Evolutionary conservation across 2,888 invertebrate genomes (phyloP).

Genomic region (Lasioglossum leucozonium): DNA sequence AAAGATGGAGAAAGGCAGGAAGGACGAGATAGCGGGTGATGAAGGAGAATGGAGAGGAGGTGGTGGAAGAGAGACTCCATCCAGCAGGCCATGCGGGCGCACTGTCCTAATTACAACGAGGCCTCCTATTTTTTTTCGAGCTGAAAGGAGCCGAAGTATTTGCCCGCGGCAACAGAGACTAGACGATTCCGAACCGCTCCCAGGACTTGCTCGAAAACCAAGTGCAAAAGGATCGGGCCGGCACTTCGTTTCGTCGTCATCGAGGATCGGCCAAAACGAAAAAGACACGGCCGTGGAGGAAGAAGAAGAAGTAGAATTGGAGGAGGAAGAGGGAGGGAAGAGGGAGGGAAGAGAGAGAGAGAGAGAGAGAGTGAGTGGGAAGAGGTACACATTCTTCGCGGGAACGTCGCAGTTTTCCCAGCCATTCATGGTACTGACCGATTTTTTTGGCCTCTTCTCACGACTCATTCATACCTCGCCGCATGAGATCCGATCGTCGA

Average conservation of each 20-base stretch:
- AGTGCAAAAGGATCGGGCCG: slow-evolving; percentile 70
- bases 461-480: slow-evolving; percentile 81
- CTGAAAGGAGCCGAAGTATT: slow-evolving; percentile 81
- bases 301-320: background rate
- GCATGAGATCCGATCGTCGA: slow-evolving; percentile 78
- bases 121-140: slow-evolving; percentile 79
- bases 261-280: slow-evolving; percentile 55
- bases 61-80: slow-evolving; percentile 63
- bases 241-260: slow-evolving; percentile 61
- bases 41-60: slow-evolving; percentile 66
- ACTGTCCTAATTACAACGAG: slow-evolving; percentile 85
- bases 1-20: slow-evolving; percentile 49
- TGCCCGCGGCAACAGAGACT: slow-evolving; percentile 74
- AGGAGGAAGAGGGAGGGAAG: background rate
- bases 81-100: slow-evolving; percentile 81
- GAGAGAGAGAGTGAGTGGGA: background rate
- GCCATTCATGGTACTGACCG: slow-evolving; percentile 77
- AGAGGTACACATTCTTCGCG: slow-evolving; percentile 54
- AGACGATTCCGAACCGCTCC: slow-evolving; percentile 65
- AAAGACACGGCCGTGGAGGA: slow-evolving; percentile 33
- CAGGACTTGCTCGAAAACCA: slow-evolving; percentile 60
- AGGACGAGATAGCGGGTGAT: slow-evolving; percentile 61
- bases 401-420: slow-evolving; percentile 76
- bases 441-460: slow-evolving; percentile 77
- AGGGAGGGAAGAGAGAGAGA: slow-evolving; percentile 19